phyloP scores from a whole-genome alignment of 1,140 invertebrate genomes.

The Chironomus tepperi region DNA sequence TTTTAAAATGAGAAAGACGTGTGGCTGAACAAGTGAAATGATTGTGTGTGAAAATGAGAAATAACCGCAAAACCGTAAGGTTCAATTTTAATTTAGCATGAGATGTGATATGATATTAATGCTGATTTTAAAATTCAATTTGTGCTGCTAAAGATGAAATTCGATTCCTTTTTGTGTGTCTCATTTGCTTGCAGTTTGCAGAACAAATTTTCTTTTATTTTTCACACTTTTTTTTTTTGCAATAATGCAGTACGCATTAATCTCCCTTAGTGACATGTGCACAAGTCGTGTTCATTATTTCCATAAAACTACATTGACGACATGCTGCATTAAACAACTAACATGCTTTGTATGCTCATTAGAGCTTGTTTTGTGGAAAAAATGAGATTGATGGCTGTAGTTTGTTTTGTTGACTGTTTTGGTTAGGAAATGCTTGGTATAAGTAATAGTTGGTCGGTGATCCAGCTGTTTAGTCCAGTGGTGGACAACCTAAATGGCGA shows the following conservation, averaged over 20 bases:
- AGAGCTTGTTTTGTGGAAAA: too few species aligned
- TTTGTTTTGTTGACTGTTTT: neutral
- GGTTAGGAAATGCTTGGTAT: too few species aligned
- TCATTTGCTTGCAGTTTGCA: neutral
- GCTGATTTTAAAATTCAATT: neutral
- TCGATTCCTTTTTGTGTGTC: neutral
- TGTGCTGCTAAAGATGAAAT: neutral
- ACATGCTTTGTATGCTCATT: too few species aligned
- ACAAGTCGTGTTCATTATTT: slow-evolving; percentile 2
- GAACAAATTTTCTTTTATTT: neutral
- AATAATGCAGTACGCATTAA: slow-evolving; percentile 8
- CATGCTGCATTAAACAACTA: neutral
- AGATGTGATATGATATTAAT: neutral
- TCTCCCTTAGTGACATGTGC: neutral
- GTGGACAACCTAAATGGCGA: too few species aligned
- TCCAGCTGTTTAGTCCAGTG: too few species aligned
- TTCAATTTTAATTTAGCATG: neutral
- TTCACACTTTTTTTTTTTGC: neutral
- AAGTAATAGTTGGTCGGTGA: too few species aligned
- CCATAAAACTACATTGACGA: neutral
- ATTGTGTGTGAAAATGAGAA: neutral
- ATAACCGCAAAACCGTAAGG: neutral
- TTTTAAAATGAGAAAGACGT: neutral
- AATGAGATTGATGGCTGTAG: neutral
- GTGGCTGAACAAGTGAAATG: neutral